Evolutionary conservation across 2,888 invertebrate genomes (phyloP), one percentile per base, ranked within the genome.

Genomic region (Odontomyia ornata): DNA sequence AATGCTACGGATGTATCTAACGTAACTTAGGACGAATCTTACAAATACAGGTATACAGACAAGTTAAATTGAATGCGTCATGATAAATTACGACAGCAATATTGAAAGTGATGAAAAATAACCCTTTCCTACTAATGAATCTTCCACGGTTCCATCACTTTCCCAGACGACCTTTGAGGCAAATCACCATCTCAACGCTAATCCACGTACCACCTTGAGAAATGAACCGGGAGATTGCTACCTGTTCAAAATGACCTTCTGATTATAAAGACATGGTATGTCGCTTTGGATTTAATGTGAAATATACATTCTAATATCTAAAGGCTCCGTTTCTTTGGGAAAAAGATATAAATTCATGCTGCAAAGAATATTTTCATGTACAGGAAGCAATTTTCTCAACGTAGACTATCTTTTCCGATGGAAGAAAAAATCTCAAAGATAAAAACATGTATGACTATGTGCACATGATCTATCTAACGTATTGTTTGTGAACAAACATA

Each of bases 371-470:
- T n/a, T 52, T 18, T 15, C 52, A 4, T 52, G 52, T 52, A 52
- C 52, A 52, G 52, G 52, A 52, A 52, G 52, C 52, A 52, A 52
- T 52, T 52, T 52, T 52, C 52, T 15, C 36, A 36, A 36, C 36
- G 3, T 36, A 36, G 9, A 9, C 36, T 36, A 3, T 36, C 3
- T 36, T 9, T 36, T 3, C 52, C 43, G 43, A 13, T 7, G 7
- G 43, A 43, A 43, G 43, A 43, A 43, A 43, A 43, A 13, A n/a
- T 36, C 9, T 36, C 5, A 36, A 36, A 36, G 36, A 52, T 18
- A 52, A 9, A 52, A 9, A 52, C 36, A 52, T n/a, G 18, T 18
- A 52, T 52, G 52, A 52, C 7, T 52, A n/a, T 15, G 4, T 4
- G 13, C 15, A 52, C 3, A 13, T 18, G 4, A 52, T 13, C n/a